Base-by-base conservation (phyloP, 2,888 invertebrate species). In the Seira musarum region DNA sequence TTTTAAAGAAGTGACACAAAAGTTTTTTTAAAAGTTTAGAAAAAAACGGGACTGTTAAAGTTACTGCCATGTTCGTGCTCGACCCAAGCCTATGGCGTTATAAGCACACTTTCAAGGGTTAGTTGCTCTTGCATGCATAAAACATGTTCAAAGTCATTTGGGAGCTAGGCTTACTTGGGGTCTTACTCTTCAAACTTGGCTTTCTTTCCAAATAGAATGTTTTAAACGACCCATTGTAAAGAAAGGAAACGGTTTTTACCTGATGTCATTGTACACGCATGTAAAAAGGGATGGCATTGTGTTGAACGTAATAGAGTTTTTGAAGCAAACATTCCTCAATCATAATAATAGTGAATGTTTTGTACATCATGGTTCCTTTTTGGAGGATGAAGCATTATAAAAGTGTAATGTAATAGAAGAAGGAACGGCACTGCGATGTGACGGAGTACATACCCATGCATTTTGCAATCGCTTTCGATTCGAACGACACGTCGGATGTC, bases 181-280 rank as follows among this genome's bases (percentile, higher is more conserved):
- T 53, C 35, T 66, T n/a, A n/a, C n/a, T n/a, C n/a, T n/a, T n/a
- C 21, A 21, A 40, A 40, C 72, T 65, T 53, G 72, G 60, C 40
- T 40, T 49, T 22, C 19, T 63, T 60, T 64, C 25, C 25, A 15
- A 65, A n/a, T n/a, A 65, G 64, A 40, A 5, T 53, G 25, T 73
- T 73, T 69, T 66, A 24, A 53, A 66, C 1, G 66, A 53, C 53
- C 66, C 53, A 65, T 73, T 72, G 63, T 65, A 17, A 35, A 63
- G 24, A 64, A 63, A 25, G 46, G 63, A 64, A 64, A 40, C 19
- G 21, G 25, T 46, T 64, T 53, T 64, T 40, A 19, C 35, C 49
- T 24, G 21, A 24, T 40, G 40, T 40, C 40, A 13, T 40, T 8
- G 19, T 19, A 24, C 30, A 21, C 46, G 72, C 25, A 49, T 65